Base-by-base conservation (phyloP, 1,140 invertebrate species). In the Globodera rostochiensis region DNA sequence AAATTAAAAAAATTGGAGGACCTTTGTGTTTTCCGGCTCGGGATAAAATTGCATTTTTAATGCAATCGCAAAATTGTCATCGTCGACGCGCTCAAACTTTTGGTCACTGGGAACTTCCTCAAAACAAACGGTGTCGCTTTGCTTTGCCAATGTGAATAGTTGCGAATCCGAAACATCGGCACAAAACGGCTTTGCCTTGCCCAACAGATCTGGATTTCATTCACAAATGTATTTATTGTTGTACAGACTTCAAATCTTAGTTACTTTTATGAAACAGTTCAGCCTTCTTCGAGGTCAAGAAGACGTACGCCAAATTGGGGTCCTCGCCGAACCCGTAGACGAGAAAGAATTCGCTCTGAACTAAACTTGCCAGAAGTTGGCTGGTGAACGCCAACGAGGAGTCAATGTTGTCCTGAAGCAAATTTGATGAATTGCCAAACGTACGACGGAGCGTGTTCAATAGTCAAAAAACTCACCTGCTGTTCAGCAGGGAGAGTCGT, bases 241-340 rank as follows among this genome's bases (percentile, higher is more conserved):
- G 3, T 9, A 71, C 70, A 6, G 0, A 8, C 8, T 53, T 53
- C 15, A 64, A 64, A 53, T 73, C 15, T 19, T n/a, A 7, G 74
- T 77, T 75, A 86, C 86, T 86, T 75, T 80, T 50, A 78, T 86
- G 86, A 49, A 77, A 81, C 19, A 86, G 46, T 21, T 78, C 67
- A 36, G 64, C 69, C 15, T 66, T 80, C 4, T 49, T 70, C 25
- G 87, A 74, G 1, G 86, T 84, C 49, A 86, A 46, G 74, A 78
- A 86, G 36, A 84, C 49, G 73, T 86, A 87, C 7, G 36, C 73
- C 25, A 86, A 50, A 73, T 86, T 74, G 3, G 74, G 53, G 60
- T 85, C 83, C 57, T 77, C 77, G 53, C 86, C 70, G 47, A 81
- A 88, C 4, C 84, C 87, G 67, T 81, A 73, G 25, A 86, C 86